Conservation (phyloP, 2,113 vertebrate species). For the Thinocorus orbignyianus region DNA sequence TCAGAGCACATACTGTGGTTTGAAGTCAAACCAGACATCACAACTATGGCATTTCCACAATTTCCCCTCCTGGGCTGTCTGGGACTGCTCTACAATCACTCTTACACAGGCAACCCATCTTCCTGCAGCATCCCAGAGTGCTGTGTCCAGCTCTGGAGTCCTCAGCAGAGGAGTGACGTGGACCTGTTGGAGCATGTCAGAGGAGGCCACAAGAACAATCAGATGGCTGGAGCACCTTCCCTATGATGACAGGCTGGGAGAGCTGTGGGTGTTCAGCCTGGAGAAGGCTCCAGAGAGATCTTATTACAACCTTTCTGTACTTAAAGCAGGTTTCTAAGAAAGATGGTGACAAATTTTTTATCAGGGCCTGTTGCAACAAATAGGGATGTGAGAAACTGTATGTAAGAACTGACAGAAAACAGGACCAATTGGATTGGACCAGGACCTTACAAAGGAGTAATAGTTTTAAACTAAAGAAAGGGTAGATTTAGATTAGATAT, state of each 20-base stretch:
- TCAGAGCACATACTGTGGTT: not conserved
- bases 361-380: not conserved
- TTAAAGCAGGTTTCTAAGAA: not conserved
- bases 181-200: not conserved
- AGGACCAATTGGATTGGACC: too few relatives aligned
- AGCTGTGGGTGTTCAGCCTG: not conserved
- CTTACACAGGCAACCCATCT: not conserved
- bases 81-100: not conserved
- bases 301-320: not conserved
- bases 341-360: not conserved
- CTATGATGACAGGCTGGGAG: not conserved
- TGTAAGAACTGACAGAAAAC: too few relatives aligned
- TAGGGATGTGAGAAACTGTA: not conserved
- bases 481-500: not conserved
- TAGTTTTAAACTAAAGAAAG: not conserved
- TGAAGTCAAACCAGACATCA: constrained; percentile 14
- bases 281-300: not conserved
- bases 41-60: constrained; percentile 9
- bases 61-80: constrained; percentile 3
- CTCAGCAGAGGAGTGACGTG: not conserved
- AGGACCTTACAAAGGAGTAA: not conserved
- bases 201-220: not conserved
- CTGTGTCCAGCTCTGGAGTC: not conserved
- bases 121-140: not conserved
- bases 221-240: not conserved